Conservation (phyloP, 2,113 vertebrate species). For the Takifugu flavidus region DNA sequence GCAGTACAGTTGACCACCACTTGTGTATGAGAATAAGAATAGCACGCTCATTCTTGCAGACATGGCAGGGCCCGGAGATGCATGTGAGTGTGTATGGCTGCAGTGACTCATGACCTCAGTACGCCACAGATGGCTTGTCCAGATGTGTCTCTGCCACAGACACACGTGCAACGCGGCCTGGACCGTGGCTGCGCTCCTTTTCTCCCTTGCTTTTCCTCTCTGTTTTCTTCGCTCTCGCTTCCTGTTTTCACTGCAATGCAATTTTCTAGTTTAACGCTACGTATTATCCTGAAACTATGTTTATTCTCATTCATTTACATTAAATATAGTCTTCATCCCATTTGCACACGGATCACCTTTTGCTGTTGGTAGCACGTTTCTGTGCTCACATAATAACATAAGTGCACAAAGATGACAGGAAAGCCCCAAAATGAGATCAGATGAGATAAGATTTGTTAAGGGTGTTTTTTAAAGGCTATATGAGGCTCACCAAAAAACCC, state of each 20-base stretch:
- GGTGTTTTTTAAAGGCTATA: too few relatives aligned
- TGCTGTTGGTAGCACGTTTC: too few relatives aligned
- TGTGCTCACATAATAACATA: too few relatives aligned
- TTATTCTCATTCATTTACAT: neutral
- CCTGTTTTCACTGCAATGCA: neutral
- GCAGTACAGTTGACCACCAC: slow-evolving; percentile 11
- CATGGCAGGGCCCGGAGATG: slow-evolving; percentile 33
- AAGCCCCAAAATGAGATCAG: too few relatives aligned
- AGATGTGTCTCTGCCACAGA: slow-evolving; percentile 47
- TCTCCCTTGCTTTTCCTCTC: slow-evolving; percentile 11
- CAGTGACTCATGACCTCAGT: slow-evolving; percentile 66
- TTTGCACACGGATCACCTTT: too few relatives aligned
- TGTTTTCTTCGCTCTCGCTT: neutral
- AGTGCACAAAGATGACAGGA: too few relatives aligned
- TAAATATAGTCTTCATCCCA: too few relatives aligned
- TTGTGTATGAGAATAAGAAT: slow-evolving; percentile 29
- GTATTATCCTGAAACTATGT: neutral
- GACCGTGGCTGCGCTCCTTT: neutral
- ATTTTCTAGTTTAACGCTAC: neutral
- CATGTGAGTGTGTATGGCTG: slow-evolving; percentile 50
- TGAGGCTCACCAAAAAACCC: too few relatives aligned
- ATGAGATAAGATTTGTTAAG: too few relatives aligned
- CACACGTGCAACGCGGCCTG: neutral
- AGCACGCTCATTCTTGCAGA: slow-evolving; percentile 33
- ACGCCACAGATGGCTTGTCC: slow-evolving; percentile 62